These are phyloP conservation scores for Galaxias olidus DNA, from an alignment of 2,797 vertebrate species.

Conservation along the genomic window DNA sequence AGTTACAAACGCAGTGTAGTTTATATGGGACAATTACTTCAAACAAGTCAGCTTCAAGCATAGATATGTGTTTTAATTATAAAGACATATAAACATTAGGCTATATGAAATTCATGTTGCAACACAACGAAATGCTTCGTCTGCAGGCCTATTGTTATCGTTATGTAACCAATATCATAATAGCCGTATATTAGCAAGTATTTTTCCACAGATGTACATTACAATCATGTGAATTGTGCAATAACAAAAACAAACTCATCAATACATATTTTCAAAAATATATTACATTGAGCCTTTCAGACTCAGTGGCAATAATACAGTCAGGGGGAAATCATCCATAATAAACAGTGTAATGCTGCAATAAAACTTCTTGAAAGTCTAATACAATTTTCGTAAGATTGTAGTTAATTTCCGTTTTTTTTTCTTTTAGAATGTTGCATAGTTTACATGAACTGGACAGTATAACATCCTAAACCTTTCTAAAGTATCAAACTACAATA, in stretches of 20 bases:
- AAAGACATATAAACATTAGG: conserved; percentile 90
- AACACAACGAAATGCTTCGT: conserved; percentile 74
- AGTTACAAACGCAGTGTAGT: background rate
- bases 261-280: conserved; percentile 58
- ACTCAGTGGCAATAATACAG: conserved; percentile 37
- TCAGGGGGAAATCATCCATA: conserved; percentile 34
- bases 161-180: conserved; percentile 53
- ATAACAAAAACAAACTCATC: conserved; percentile 61
- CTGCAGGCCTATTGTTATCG: conserved; percentile 47
- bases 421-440: conserved; percentile 73
- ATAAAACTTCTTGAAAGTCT: conserved; percentile 23
- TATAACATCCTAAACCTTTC: conserved; percentile 36
- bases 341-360: conserved; percentile 35
- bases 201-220: conserved; percentile 77
- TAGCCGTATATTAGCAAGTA: conserved; percentile 62
- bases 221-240: conserved; percentile 82
- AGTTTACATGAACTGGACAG: conserved; percentile 72
- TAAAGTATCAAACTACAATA: conserved; percentile 30
- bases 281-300: conserved; percentile 40
- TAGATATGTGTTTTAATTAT: conserved; percentile 86
- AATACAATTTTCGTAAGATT: conserved; percentile 33
- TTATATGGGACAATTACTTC: conserved; percentile 48
- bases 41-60: conserved; percentile 58
- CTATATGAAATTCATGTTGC: conserved; percentile 81
- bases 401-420: conserved; percentile 29